phyloP scores from a whole-genome alignment of 2,113 vertebrate genomes.

The Sinocyclocheilus anophthalmus region DNA sequence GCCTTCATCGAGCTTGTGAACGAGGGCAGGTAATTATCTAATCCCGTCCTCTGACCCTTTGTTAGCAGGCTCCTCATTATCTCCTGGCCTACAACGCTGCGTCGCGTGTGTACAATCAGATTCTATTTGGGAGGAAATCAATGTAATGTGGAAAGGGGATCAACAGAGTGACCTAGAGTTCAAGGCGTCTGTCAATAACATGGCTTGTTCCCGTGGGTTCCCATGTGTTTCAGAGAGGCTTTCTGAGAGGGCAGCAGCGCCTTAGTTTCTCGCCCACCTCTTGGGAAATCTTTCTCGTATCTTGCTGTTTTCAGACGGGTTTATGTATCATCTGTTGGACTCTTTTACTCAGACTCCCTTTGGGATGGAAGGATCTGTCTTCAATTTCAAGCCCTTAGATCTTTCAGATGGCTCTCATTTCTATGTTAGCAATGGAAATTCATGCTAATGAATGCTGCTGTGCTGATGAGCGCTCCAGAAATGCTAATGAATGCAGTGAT shows the following conservation, averaged over 20 bases:
- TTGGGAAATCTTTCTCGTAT: constrained; percentile 40
- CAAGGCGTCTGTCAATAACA: constrained; percentile 40
- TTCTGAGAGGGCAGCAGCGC: background rate
- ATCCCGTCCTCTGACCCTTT: constrained; percentile 18
- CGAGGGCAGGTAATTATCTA: constrained; percentile 78
- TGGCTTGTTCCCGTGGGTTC: constrained; percentile 22
- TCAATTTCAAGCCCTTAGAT: constrained; percentile 54
- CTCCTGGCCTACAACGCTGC: constrained; percentile 6
- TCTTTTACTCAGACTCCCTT: constrained; percentile 40
- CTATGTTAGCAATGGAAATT: constrained; percentile 47
- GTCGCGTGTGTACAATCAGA: background rate
- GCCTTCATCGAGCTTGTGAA: constrained; percentile 88
- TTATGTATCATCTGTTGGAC: constrained; percentile 40
- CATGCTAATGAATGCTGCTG: constrained; percentile 51
- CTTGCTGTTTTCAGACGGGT: constrained; percentile 37
- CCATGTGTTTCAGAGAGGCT: background rate
- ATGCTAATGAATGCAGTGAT: constrained; percentile 49
- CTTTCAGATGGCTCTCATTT: constrained; percentile 44
- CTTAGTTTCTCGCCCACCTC: constrained; percentile 14
- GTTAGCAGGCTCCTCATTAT: constrained; percentile 60
- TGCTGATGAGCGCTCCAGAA: constrained; percentile 25
- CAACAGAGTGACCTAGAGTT: constrained; percentile 46
- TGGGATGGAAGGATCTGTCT: constrained; percentile 48
- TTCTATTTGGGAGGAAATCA: constrained; percentile 35
- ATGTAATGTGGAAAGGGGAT: constrained; percentile 35